phyloP scores from a whole-genome alignment of 2,888 invertebrate genomes.

The Ceratothoa steindachneri region DNA sequence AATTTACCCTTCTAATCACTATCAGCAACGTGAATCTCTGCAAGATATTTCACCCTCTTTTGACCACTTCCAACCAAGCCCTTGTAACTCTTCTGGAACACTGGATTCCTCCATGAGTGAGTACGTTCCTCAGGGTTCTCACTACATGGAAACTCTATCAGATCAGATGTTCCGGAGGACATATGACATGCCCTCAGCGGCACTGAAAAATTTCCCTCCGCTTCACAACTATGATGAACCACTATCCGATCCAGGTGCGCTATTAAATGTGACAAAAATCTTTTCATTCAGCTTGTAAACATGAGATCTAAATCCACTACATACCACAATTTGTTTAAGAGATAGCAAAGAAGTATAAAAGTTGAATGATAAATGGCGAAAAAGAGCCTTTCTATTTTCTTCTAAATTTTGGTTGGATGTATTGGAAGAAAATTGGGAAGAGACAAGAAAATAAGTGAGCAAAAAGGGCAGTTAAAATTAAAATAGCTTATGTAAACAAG shows the following conservation, averaged over 20 bases:
- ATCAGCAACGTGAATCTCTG: not conserved
- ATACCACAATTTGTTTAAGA: too few relatives aligned
- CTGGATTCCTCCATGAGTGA: not conserved
- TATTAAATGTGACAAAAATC: too few relatives aligned
- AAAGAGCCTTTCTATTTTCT: too few relatives aligned
- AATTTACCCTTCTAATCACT: not conserved
- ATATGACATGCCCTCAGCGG: not conserved
- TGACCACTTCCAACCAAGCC: not conserved
- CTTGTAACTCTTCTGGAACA: not conserved
- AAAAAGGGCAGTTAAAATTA: too few relatives aligned
- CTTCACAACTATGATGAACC: constrained; percentile 2
- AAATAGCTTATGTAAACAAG: too few relatives aligned
- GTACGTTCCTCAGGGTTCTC: not conserved
- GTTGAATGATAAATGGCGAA: too few relatives aligned
- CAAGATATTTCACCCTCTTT: not conserved
- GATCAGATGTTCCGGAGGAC: not conserved
- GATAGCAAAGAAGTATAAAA: too few relatives aligned
- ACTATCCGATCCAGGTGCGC: not conserved
- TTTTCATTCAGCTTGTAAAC: too few relatives aligned
- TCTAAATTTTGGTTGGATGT: too few relatives aligned
- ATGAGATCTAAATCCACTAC: too few relatives aligned
- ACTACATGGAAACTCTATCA: not conserved
- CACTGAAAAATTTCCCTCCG: not conserved
- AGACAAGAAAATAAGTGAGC: too few relatives aligned
- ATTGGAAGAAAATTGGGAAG: too few relatives aligned